Percentiles rank a stretch among this genome's conserved stretches.
Conservation (phyloP, 1,140 invertebrate species). For the Eueides isabella region DNA sequence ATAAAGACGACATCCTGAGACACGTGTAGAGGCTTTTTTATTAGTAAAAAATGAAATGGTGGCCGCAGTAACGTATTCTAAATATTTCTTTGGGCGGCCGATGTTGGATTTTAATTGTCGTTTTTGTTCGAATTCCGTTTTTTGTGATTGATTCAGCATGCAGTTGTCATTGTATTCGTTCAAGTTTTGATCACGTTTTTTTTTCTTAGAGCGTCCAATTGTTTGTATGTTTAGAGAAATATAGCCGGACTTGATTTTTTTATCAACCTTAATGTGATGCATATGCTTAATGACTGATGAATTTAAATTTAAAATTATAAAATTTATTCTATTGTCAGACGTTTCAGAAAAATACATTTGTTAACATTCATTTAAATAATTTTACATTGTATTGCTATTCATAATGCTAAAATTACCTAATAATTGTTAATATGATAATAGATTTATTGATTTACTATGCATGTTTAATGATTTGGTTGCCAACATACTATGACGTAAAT, state of each 20-base stretch:
- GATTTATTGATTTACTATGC: background rate
- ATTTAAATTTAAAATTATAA: slow-evolving; percentile 57
- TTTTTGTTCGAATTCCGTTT: slow-evolving; percentile 80
- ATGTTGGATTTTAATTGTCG: slow-evolving; percentile 74
- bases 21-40: slow-evolving; percentile 64
- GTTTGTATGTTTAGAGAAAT: slow-evolving; percentile 77
- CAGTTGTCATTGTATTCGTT: slow-evolving; percentile 80
- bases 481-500: background rate
- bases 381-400: background rate
- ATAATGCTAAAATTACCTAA: background rate
- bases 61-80: slow-evolving; percentile 66
- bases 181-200: slow-evolving; percentile 74
- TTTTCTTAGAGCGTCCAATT: slow-evolving; percentile 62
- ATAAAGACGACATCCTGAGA: slow-evolving; percentile 74
- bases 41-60: slow-evolving; percentile 57
- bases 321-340: slow-evolving; percentile 22
- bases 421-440: background rate
- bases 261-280: slow-evolving; percentile 56
- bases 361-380: slow-evolving; percentile 13
- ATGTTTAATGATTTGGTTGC: background rate
- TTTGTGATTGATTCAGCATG: slow-evolving; percentile 79
- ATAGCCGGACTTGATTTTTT: slow-evolving; percentile 48
- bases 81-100: slow-evolving; percentile 74
- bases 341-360: slow-evolving; percentile 32
- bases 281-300: slow-evolving; percentile 65